phyloP scores from a whole-genome alignment of 2,797 vertebrate genomes.

The Syndactyla subalaris region DNA sequence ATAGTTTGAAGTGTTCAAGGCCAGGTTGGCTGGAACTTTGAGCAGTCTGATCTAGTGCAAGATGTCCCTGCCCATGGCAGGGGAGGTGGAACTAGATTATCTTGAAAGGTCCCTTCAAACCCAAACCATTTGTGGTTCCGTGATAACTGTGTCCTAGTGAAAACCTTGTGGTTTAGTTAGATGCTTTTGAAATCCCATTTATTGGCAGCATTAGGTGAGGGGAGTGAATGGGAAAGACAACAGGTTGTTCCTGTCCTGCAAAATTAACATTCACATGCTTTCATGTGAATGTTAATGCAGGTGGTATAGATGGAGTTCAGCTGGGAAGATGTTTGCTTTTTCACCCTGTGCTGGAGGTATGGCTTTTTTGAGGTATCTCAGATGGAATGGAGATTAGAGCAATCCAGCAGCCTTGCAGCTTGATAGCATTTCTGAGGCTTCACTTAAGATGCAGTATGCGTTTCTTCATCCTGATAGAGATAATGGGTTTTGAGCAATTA shows the following conservation, averaged over 20 bases:
- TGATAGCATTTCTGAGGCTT: constrained; percentile 54
- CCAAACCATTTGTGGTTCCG: neutral
- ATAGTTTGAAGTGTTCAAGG: neutral
- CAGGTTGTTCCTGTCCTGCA: neutral
- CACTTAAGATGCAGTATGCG: constrained; percentile 66
- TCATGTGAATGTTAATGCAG: neutral
- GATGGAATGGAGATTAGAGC: constrained; percentile 15
- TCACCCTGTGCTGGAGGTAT: neutral
- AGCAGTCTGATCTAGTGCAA: neutral
- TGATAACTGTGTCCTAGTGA: neutral
- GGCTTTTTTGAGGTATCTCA: neutral
- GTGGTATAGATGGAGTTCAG: neutral
- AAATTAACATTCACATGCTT: neutral
- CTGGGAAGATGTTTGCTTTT: neutral
- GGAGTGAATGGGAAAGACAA: neutral
- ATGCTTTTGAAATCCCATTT: neutral
- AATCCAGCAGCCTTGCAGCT: constrained; percentile 31
- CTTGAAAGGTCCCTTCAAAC: neutral
- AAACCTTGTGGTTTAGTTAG: neutral
- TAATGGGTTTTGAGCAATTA: constrained; percentile 76
- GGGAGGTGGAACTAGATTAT: neutral
- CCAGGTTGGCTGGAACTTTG: neutral
- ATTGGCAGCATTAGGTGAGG: neutral
- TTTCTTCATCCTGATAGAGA: constrained; percentile 72
- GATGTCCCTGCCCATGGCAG: neutral